Evolutionary conservation across 2,797 vertebrate genomes (phyloP).

Genomic region (Sphaeramia orbicularis): DNA sequence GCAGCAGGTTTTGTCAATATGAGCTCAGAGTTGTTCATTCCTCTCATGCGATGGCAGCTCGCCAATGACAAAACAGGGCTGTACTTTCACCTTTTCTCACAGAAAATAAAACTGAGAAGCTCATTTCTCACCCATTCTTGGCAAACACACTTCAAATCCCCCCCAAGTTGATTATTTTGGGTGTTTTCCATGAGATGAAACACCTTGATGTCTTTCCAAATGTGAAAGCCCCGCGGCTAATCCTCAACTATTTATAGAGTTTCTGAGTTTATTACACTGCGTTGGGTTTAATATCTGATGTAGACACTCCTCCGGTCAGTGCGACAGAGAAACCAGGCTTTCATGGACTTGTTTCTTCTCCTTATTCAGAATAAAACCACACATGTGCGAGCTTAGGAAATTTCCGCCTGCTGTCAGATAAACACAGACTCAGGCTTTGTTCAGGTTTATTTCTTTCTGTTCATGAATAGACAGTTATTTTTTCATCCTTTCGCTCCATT

Average conservation of each 20-base stretch:
- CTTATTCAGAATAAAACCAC: conserved; percentile 10
- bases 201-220: not conserved
- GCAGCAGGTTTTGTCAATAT: no score
- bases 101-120: conserved; percentile 1
- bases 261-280: not conserved
- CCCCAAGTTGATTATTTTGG: not conserved
- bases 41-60: not conserved
- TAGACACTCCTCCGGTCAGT: not conserved
- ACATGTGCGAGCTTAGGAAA: conserved; percentile 6
- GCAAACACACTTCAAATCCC: not conserved
- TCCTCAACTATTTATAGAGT: not conserved
- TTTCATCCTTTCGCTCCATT: not conserved
- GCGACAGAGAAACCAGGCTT: not conserved
- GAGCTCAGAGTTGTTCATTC: no score
- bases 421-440: conserved; percentile 33
- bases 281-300: not conserved
- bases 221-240: not conserved
- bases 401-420: conserved; percentile 11
- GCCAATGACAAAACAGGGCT: conserved; percentile 21
- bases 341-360: conserved; percentile 15
- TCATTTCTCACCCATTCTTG: no score
- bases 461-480: not conserved
- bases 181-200: conserved; percentile 7
- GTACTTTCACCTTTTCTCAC: conserved; percentile 15
- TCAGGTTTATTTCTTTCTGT: conserved; percentile 2